Conservation (phyloP, 2,888 invertebrate genomes). For the Coelinius sp. region DNA sequence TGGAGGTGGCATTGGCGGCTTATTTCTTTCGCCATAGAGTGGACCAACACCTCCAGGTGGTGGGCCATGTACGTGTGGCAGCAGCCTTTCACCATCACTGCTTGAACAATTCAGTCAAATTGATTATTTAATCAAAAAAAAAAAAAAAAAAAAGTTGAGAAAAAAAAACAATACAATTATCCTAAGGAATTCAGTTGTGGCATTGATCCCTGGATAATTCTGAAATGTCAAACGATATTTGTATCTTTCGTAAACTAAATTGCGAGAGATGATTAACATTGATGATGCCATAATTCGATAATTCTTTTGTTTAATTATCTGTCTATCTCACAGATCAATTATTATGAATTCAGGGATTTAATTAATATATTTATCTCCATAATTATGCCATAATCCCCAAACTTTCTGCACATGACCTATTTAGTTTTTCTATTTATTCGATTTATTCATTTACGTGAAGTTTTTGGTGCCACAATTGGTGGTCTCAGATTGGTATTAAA, state of each 20-base stretch:
- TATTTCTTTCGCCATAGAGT: slow-evolving; percentile 67
- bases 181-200: slow-evolving; percentile 27
- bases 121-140: slow-evolving; percentile 57
- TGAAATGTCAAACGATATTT: slow-evolving; percentile 51
- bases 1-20: slow-evolving; percentile 69
- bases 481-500: background rate
- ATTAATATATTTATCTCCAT: background rate
- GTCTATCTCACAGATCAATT: slow-evolving; percentile 1
- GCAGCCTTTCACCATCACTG: slow-evolving; percentile 68
- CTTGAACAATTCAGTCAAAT: slow-evolving; percentile 68
- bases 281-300: background rate
- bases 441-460: background rate
- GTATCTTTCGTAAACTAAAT: slow-evolving; percentile 25
- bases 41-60: slow-evolving; percentile 60
- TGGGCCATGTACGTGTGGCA: slow-evolving; percentile 64
- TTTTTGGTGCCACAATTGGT: background rate
- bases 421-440: background rate
- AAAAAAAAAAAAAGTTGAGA: background rate
- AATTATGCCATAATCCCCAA: background rate
- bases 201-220: slow-evolving; percentile 56
- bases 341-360: background rate
- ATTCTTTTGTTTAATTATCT: background rate
- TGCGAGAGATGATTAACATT: background rate
- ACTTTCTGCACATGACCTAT: background rate
- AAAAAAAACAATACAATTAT: background rate